Percentiles rank a stretch among this genome's conserved stretches.
Conservation (phyloP, 2,113 vertebrate species). For the Urocynchramus pylzowi region DNA sequence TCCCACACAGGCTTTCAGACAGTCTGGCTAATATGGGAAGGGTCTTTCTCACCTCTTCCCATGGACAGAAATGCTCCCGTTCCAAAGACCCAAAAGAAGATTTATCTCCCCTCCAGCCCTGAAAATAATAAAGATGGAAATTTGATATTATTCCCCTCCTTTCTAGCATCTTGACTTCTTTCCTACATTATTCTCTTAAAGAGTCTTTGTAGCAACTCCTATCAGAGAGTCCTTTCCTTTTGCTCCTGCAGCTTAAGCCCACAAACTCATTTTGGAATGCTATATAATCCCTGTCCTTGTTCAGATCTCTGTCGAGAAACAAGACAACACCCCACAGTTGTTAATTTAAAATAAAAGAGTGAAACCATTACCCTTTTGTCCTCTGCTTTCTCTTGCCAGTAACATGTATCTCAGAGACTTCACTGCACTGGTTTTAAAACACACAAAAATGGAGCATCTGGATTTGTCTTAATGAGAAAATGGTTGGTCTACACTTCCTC, state of each 20-base stretch:
- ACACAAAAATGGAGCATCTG: constrained; percentile 54
- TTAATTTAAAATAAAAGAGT: constrained; percentile 30
- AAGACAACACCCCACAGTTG: not conserved
- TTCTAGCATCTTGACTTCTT: not conserved
- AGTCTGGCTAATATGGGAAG: not conserved
- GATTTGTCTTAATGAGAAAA: constrained; percentile 67
- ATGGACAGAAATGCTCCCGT: not conserved
- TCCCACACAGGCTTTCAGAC: not conserved
- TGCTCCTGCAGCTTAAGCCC: not conserved
- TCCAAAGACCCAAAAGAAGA: not conserved
- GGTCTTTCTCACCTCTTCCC: not conserved
- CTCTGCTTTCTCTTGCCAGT: constrained; percentile 34
- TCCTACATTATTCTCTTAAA: not conserved
- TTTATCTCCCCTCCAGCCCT: not conserved
- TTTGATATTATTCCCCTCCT: not conserved
- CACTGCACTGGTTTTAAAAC: constrained; percentile 30
- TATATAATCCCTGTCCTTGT: not conserved
- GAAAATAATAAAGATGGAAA: not conserved
- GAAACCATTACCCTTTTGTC: not conserved
- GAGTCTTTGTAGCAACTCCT: not conserved
- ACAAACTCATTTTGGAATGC: not conserved
- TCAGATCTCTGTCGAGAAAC: not conserved
- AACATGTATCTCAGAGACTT: constrained; percentile 25
- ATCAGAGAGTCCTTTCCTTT: not conserved
- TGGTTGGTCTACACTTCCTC: constrained; percentile 58